Base-by-base conservation (phyloP, 2,113 vertebrate genomes). In the Pao palembangensis region DNA sequence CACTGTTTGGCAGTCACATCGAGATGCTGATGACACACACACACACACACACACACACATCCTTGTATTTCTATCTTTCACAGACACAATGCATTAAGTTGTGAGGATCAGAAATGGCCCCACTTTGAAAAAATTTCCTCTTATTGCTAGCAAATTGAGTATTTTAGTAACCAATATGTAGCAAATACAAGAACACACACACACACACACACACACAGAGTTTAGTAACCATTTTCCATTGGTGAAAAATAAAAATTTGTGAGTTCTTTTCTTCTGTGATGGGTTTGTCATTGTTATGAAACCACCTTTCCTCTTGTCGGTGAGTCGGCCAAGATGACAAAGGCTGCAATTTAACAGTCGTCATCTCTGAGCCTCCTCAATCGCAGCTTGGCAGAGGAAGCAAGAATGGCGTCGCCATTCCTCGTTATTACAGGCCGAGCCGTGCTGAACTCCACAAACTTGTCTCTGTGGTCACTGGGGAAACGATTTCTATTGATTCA, bases 401-500 rank as follows among this genome's bases (percentile, higher is more conserved):
- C 55, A 34, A 55, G 38, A 72, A 71, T 55, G 16, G 50, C 69
- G n/a, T 5, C 53, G 62, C 67, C 49, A 61, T 69, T 68, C 42
- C 49, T 19, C 34, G 8, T 70, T 58, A 70, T 74, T 74, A 63
- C 61, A 51, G 28, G 51, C 71, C 63, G 34, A 21, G 52, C 61
- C 54, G 61, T 53, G 38, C 46, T 38, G 34, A 38, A 61, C 55
- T 19, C 50, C 31, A 43, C 41, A 47, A 17, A 71, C 51, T 55
- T 48, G 59, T 72, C 73, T 72, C 19, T 25, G 21, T 31, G 43
- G 48, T 74, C 71, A 53, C 57, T 41, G 54, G 79, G 77, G 79
- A 78, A 83, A 85, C 81, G 48, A 69, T 68, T 47, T 75, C 61
- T 52, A 63, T 78, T 67, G 79, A 86, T 85, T 76, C 73, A 80